phyloP scores from a whole-genome alignment of 1,140 invertebrate species.

The Tribolium madens region DNA sequence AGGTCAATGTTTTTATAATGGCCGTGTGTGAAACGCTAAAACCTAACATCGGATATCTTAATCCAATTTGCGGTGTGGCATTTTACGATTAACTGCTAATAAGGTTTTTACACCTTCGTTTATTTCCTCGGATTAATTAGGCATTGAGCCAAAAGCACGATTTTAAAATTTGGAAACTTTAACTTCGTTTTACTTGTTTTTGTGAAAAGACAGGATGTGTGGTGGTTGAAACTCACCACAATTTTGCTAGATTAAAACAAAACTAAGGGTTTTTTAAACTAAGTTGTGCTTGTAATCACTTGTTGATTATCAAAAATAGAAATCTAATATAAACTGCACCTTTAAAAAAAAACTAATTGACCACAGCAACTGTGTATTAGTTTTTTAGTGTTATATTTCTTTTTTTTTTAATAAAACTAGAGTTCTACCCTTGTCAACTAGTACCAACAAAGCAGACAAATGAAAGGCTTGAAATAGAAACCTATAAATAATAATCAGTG shows the following conservation, averaged over 20 bases:
- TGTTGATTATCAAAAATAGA: background rate
- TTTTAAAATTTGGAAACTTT: conserved; percentile 1
- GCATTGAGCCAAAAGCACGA: conserved; percentile 4
- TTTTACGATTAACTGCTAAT: conserved; percentile 18
- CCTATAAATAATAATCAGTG: too few relatives aligned
- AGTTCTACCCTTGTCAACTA: too few relatives aligned
- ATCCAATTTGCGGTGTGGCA: conserved; percentile 18
- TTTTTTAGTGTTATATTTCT: too few relatives aligned
- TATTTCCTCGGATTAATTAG: conserved; percentile 12
- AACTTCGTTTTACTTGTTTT: too few relatives aligned
- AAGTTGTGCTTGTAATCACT: conserved; percentile 5
- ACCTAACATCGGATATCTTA: conserved; percentile 17
- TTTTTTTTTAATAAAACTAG: too few relatives aligned
- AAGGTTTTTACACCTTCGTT: background rate
- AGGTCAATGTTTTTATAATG: conserved; percentile 15
- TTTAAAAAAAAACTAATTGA: too few relatives aligned
- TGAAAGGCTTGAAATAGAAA: too few relatives aligned
- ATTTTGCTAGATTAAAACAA: background rate
- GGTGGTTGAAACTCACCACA: background rate
- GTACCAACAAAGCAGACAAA: too few relatives aligned
- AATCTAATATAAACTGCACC: too few relatives aligned
- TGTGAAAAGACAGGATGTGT: too few relatives aligned
- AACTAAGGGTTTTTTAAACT: background rate
- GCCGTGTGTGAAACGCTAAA: conserved; percentile 7
- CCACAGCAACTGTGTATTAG: too few relatives aligned